Base-by-base conservation (phyloP, 2,888 invertebrate genomes). In the Epistrophella euchroma region DNA sequence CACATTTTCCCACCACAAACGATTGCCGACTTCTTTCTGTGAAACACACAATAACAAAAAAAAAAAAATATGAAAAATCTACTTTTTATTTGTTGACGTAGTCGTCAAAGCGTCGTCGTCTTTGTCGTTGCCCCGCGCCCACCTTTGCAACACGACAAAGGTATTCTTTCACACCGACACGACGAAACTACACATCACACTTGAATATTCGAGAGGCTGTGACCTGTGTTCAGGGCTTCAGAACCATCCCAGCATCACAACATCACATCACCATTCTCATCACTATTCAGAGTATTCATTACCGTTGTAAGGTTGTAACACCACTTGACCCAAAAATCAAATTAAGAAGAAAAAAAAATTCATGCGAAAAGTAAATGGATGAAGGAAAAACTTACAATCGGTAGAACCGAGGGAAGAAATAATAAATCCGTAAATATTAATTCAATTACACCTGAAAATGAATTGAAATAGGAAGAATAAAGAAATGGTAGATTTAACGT, bases 321-420 rank as follows among this genome's bases (percentile, higher is more conserved):
- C 52, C 76, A 81, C 77, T 86, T 86, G 86, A 82, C 86, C 86
- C 77, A 82, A 82, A 86, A 83, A 86, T 60, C 40, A 72, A 79
- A 75, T 68, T 68, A 37, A 58, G 50, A 25, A 52, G 47, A 60
- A 37, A 37, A 52, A 52, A 66, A 72, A 56, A 68, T 64, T 66
- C 71, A 52, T 50, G 68, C 35, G 19, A 68, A 52, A 66, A 45
- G 28, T 43, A 47, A 66, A 66, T 47, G 66, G 52, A 68, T 64
- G 50, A 25, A 10, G 47, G 50, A 62, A 45, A 52, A 43, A 81
- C 56, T 56, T 50, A 60, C 60, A 77, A 73, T 19, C 25, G n/a
- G 35, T 17, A 17, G 19, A 47, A 47, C 45, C n/a, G 28, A 17
- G n/a, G 11, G 7, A 4, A 37, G 22, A 60, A 40, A 40, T 60